Evolutionary conservation across 2,888 invertebrate genomes (phyloP).

Genomic region (Zaprionus bogoriensis): DNA sequence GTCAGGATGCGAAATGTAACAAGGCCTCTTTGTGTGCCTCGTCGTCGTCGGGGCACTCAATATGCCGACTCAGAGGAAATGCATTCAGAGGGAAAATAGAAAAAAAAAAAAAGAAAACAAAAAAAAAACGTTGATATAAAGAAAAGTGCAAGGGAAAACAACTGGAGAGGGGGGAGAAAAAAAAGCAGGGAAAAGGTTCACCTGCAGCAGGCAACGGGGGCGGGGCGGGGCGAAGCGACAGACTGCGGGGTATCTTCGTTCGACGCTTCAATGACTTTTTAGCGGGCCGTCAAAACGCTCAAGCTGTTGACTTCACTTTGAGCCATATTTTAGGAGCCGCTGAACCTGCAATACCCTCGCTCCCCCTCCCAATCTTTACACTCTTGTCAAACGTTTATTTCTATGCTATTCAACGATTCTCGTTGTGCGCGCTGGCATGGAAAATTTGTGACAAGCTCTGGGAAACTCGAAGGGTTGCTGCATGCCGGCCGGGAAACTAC

Average conservation of each 20-base stretch:
- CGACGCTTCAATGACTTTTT: conserved; percentile 52
- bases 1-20: conserved; percentile 59
- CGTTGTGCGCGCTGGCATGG: conserved; percentile 60
- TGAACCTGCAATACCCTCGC: neutral
- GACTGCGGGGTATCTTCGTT: conserved; percentile 25
- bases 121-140: neutral
- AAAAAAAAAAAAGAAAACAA: conserved; percentile 12
- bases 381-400: conserved; percentile 39
- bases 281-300: conserved; percentile 35
- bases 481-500: neutral
- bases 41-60: conserved; percentile 20
- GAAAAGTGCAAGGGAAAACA: conserved; percentile 1
- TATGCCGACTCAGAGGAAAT: conserved; percentile 59
- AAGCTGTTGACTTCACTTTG: conserved; percentile 37
- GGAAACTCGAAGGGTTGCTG: conserved; percentile 57
- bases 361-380: neutral
- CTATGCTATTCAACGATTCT: conserved; percentile 25
- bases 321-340: conserved; percentile 34
- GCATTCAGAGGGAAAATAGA: conserved; percentile 40
- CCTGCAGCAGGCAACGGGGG: neutral
- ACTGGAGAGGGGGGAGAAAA: neutral
- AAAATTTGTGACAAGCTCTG: conserved; percentile 66
- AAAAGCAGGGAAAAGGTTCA: conserved; percentile 3
- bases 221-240: conserved; percentile 4
- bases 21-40: conserved; percentile 40